Conservation (phyloP, 1,140 invertebrate genomes). For the Brachionus asplanchnoidis region DNA sequence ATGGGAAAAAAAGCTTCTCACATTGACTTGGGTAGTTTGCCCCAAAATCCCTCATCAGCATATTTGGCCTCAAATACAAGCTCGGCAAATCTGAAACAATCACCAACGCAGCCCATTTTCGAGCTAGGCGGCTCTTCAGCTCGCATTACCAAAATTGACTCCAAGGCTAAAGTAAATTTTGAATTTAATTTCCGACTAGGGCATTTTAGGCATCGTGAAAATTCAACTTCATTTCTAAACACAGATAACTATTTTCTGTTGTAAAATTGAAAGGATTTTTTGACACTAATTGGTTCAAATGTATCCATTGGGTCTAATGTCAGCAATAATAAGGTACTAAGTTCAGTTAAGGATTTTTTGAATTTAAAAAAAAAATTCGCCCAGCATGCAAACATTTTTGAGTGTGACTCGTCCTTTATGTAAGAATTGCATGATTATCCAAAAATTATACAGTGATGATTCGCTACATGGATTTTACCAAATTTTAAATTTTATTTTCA, state of each 20-base stretch:
- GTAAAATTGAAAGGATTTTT: conserved; percentile 32
- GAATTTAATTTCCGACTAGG: not conserved
- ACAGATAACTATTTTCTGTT: not conserved
- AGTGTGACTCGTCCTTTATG: not conserved
- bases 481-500: too few relatives aligned
- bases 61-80: not conserved
- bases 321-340: conserved; percentile 10
- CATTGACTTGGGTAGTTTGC: conserved; percentile 61
- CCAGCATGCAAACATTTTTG: not conserved
- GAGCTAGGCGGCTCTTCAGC: conserved; percentile 23
- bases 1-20: conserved; percentile 92
- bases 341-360: not conserved
- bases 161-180: conserved; percentile 36
- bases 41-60: not conserved
- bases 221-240: not conserved
- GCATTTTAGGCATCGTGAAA: not conserved
- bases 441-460: conserved; percentile 4
- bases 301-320: conserved; percentile 20
- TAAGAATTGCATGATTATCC: not conserved
- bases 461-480: too few relatives aligned
- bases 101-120: conserved; percentile 24
- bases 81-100: conserved; percentile 29
- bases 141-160: conserved; percentile 22
- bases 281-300: conserved; percentile 12
- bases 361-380: not conserved